phyloP scores from a whole-genome alignment of 2,888 invertebrate species.

The Tetrapedia diversipes region DNA sequence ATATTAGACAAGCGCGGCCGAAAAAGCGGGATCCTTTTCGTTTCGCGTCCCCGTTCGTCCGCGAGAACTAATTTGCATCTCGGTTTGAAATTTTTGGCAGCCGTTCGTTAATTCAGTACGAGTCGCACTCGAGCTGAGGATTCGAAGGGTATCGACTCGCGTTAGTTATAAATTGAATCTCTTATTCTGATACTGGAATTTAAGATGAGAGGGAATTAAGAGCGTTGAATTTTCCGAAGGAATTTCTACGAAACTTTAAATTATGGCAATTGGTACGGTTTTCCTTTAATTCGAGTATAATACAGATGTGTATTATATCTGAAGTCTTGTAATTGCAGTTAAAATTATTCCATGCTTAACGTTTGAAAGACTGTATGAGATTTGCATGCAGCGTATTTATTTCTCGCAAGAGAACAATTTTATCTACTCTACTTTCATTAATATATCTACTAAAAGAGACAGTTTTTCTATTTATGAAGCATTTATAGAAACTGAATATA shows the following conservation, averaged over 20 bases:
- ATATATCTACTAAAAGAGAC: too few relatives aligned
- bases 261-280: neutral
- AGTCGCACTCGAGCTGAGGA: neutral
- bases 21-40: constrained; percentile 3
- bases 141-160: constrained; percentile 27
- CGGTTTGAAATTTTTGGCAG: constrained; percentile 4
- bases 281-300: too few relatives aligned
- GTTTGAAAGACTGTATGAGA: too few relatives aligned
- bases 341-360: too few relatives aligned
- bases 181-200: constrained; percentile 25
- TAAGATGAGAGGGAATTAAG: constrained; percentile 2
- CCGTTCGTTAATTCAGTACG: constrained; percentile 24
- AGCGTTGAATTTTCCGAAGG: constrained; percentile 8
- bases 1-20: constrained; percentile 7
- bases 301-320: too few relatives aligned
- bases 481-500: too few relatives aligned
- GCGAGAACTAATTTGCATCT: constrained; percentile 5
- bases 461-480: too few relatives aligned
- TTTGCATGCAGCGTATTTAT: too few relatives aligned
- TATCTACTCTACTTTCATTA: too few relatives aligned
- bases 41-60: neutral
- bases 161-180: constrained; percentile 37
- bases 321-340: too few relatives aligned
- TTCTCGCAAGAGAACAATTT: too few relatives aligned
- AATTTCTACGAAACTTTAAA: neutral